Percentiles rank a stretch among this genome's conserved stretches.
phyloP scores from a whole-genome alignment of 1,140 invertebrate species.

The Drosophila parvula region DNA sequence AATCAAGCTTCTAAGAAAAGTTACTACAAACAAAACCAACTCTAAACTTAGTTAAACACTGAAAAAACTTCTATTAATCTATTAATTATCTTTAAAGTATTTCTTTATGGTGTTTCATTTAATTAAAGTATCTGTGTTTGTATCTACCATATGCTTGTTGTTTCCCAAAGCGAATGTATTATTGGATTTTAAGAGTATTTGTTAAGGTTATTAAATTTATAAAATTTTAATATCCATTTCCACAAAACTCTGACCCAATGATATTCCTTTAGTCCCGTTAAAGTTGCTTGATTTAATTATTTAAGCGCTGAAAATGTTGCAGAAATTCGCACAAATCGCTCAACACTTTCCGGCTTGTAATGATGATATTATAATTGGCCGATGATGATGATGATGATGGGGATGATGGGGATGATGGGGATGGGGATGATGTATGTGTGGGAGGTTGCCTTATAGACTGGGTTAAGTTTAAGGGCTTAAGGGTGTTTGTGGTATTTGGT shows the following conservation, averaged over 20 bases:
- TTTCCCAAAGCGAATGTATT: too few species aligned
- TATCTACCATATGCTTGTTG: too few species aligned
- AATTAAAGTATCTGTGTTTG: too few species aligned
- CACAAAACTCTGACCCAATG: not conserved
- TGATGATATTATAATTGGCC: slow-evolving; percentile 13
- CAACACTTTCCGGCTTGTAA: slow-evolving; percentile 1
- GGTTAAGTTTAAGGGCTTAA: slow-evolving; percentile 44
- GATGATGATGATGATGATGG: slow-evolving; percentile 8
- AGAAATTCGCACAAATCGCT: slow-evolving; percentile 4
- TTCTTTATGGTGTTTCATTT: too few species aligned
- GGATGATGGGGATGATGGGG: not conserved
- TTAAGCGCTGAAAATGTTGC: not conserved
- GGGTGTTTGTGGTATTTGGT: slow-evolving; percentile 6
- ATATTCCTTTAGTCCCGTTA: not conserved
- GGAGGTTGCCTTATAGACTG: slow-evolving; percentile 12
- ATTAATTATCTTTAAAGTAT: too few species aligned
- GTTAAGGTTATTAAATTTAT: too few species aligned
- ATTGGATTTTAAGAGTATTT: too few species aligned
- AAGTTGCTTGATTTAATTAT: slow-evolving; percentile 10
- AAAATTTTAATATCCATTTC: not conserved
- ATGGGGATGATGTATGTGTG: not conserved
- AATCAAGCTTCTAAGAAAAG: too few species aligned
- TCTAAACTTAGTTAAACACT: too few species aligned
- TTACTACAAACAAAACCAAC: too few species aligned
- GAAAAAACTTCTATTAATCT: too few species aligned